Percentiles rank a stretch among this genome's conserved stretches.
phyloP scores from a whole-genome alignment of 2,113 vertebrate genomes.

The Python bivittatus region DNA sequence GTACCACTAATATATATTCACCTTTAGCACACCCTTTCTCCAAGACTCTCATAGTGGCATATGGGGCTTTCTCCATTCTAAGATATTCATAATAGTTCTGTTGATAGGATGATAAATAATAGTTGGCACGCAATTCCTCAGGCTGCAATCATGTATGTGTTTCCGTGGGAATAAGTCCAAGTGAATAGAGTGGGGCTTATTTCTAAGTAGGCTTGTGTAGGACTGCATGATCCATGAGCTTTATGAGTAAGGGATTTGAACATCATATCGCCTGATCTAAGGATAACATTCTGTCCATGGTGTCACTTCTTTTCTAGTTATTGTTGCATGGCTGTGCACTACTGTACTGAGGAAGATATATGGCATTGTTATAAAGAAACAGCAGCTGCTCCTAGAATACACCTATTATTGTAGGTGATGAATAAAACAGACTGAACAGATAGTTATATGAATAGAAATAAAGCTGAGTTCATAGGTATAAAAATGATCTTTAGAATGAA shows the following conservation, averaged over 20 bases:
- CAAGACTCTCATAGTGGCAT: background rate
- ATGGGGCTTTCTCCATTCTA: background rate
- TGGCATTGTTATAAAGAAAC: slow-evolving; percentile 9
- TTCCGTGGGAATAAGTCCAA: background rate
- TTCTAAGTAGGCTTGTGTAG: background rate
- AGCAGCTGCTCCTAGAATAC: slow-evolving; percentile 25
- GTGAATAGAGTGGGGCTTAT: background rate
- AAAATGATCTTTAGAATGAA: slow-evolving; percentile 46
- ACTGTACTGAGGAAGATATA: background rate
- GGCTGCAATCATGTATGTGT: background rate
- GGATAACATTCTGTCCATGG: background rate
- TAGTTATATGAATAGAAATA: slow-evolving; percentile 26
- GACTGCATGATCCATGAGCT: background rate
- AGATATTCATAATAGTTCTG: background rate
- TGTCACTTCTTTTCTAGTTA: background rate
- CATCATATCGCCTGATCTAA: background rate
- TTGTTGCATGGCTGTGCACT: background rate
- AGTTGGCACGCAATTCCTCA: background rate
- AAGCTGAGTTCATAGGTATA: background rate
- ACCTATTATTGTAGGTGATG: slow-evolving; percentile 17
- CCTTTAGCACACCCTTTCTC: background rate
- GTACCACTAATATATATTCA: background rate
- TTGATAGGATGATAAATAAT: background rate
- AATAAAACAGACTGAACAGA: slow-evolving; percentile 42
- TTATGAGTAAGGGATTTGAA: background rate